A percentile compares a stretch with the other conserved stretches of the same genome.
Evolutionary conservation across 2,888 invertebrate species (phyloP).

Genomic region (Amblyjoppa fuscipennis): DNA sequence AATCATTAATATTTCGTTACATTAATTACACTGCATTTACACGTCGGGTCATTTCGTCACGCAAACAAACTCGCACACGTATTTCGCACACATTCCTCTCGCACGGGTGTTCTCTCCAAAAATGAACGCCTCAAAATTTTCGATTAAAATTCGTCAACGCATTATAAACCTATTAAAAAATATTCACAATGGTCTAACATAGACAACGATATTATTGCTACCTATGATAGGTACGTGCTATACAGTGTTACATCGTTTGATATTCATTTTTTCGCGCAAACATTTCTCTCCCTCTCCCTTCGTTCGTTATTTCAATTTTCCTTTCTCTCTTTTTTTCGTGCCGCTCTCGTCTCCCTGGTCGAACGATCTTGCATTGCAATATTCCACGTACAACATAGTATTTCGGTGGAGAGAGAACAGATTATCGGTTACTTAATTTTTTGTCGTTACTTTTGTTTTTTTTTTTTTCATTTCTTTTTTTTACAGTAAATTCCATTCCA

Average conservation of each 20-base stretch:
- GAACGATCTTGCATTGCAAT: slow-evolving; percentile 27
- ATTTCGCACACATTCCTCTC: slow-evolving; percentile 63
- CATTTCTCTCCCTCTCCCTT: slow-evolving; percentile 19
- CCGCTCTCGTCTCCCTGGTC: not conserved
- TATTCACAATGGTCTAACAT: slow-evolving; percentile 83
- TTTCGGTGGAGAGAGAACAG: slow-evolving; percentile 21
- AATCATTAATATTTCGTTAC: slow-evolving; percentile 53
- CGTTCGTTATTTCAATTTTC: slow-evolving; percentile 4
- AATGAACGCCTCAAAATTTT: slow-evolving; percentile 56
- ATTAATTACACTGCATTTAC: slow-evolving; percentile 61
- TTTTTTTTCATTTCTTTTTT: slow-evolving; percentile 11
- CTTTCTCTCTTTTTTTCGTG: not conserved
- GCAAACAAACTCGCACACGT: slow-evolving; percentile 60
- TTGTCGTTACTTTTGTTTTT: not conserved
- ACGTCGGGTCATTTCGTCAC: slow-evolving; percentile 50
- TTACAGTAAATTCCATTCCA: slow-evolving; percentile 29
- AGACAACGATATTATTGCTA: slow-evolving; percentile 80
- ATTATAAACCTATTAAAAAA: slow-evolving; percentile 83
- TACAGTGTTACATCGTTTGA: slow-evolving; percentile 72
- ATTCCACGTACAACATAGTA: slow-evolving; percentile 56
- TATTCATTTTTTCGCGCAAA: slow-evolving; percentile 71
- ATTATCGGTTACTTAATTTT: slow-evolving; percentile 28
- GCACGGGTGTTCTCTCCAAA: slow-evolving; percentile 31
- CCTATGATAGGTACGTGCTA: slow-evolving; percentile 71
- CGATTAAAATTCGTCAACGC: slow-evolving; percentile 75